These are phyloP conservation scores for Zeus faber DNA, from an alignment of 2,113 vertebrate species.

Conservation along the genomic window DNA sequence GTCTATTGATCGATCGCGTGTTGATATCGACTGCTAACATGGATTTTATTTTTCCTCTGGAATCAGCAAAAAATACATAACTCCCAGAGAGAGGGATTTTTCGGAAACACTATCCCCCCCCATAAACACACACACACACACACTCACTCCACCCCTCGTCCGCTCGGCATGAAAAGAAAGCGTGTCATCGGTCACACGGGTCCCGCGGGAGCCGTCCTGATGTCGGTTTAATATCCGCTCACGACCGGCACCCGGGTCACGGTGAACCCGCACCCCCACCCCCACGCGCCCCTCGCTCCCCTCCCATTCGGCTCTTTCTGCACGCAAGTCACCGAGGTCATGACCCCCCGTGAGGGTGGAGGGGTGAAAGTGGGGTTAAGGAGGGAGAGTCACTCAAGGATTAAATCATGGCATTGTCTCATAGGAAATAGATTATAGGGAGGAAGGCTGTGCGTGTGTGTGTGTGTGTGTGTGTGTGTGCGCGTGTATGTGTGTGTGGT, in stretches of 20 bases:
- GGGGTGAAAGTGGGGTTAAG: not conserved
- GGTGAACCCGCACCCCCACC: not conserved
- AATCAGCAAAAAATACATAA: too few species aligned
- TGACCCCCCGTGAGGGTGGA: not conserved
- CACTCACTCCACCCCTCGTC: not conserved
- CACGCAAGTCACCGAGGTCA: not conserved
- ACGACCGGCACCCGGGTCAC: not conserved
- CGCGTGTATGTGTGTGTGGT: constrained; percentile 1
- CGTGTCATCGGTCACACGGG: not conserved
- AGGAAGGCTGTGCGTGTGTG: not conserved
- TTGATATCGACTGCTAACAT: too few species aligned
- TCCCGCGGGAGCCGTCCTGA: not conserved
- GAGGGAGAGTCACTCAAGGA: not conserved
- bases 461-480: not conserved
- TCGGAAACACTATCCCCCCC: too few species aligned
- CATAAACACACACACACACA: not conserved
- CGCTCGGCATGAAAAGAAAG: not conserved
- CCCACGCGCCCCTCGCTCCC: too few species aligned
- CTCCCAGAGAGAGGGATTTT: too few species aligned
- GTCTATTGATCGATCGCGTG: too few species aligned
- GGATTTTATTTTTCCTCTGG: too few species aligned
- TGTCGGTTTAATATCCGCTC: constrained; percentile 6
- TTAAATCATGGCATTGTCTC: constrained; percentile 4
- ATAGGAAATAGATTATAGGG: constrained; percentile 6
- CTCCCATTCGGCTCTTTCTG: not conserved